Conservation (phyloP, 2,113 vertebrate genomes). For the Caranx melampygus region DNA sequence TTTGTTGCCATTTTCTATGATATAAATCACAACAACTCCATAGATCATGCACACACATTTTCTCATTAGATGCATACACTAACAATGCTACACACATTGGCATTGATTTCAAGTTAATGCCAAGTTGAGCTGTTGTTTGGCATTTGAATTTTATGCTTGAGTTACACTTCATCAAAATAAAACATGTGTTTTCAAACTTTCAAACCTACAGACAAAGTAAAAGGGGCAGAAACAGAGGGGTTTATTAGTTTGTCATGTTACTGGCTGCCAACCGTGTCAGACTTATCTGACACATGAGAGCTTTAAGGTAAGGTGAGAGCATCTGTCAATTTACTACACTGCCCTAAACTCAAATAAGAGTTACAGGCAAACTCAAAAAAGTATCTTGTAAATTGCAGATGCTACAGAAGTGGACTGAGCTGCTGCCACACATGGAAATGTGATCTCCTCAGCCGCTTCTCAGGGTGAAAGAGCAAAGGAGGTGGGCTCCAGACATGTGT, state of each 20-base stretch:
- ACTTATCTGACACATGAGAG: slow-evolving; percentile 8
- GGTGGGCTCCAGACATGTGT: slow-evolving; percentile 64
- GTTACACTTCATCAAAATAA: slow-evolving; percentile 7
- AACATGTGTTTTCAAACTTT: not conserved
- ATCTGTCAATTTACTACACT: slow-evolving; percentile 37
- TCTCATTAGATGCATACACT: not conserved
- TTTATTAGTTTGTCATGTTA: slow-evolving; percentile 3
- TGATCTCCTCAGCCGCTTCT: slow-evolving; percentile 49
- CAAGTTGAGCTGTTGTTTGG: not conserved
- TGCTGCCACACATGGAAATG: slow-evolving; percentile 67
- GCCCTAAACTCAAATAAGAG: slow-evolving; percentile 27
- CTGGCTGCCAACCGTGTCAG: not conserved
- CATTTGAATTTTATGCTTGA: slow-evolving; percentile 13
- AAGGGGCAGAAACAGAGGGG: not conserved
- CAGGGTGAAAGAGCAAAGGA: slow-evolving; percentile 61
- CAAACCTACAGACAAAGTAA: not conserved
- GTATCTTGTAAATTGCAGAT: slow-evolving; percentile 57
- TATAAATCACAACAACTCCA: not conserved
- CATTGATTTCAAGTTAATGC: slow-evolving; percentile 12
- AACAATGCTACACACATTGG: not conserved
- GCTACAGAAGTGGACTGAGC: slow-evolving; percentile 24
- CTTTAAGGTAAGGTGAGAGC: slow-evolving; percentile 13
- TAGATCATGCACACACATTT: not conserved
- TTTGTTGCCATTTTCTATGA: too few relatives aligned
- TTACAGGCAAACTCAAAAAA: slow-evolving; percentile 46